Conservation (phyloP, 2,113 vertebrate species). For the Nibea coibor region DNA sequence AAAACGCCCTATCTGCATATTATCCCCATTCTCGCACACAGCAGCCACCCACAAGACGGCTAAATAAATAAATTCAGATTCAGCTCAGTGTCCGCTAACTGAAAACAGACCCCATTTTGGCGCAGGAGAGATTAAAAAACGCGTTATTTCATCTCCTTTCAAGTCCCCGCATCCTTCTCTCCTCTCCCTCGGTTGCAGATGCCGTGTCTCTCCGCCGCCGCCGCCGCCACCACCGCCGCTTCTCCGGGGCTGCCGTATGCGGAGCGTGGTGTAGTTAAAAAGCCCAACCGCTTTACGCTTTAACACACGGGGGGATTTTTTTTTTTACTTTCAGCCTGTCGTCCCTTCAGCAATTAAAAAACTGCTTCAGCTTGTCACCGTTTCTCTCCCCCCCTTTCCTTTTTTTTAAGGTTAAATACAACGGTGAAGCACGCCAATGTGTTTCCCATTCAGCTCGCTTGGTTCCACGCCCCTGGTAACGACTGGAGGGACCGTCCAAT, state of each 20-base stretch:
- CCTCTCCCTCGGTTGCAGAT: neutral
- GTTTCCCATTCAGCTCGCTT: constrained; percentile 67
- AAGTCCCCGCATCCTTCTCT: constrained; percentile 56
- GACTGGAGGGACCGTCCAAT: constrained; percentile 69
- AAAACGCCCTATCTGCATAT: constrained; percentile 64
- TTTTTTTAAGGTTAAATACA: constrained; percentile 6
- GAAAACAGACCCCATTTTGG: constrained; percentile 2
- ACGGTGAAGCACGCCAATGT: constrained; percentile 54
- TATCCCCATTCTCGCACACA: constrained; percentile 35
- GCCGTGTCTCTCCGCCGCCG: constrained; percentile 11
- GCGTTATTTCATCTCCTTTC: constrained; percentile 44
- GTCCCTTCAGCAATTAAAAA: constrained; percentile 16
- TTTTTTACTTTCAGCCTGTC: neutral
- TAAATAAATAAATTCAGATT: neutral
- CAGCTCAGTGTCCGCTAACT: neutral
- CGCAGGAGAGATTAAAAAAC: too few species aligned
- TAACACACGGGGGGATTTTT: neutral
- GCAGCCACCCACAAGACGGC: neutral
- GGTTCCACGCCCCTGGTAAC: constrained; percentile 80
- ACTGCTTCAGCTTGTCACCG: constrained; percentile 45
- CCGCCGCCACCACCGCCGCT: neutral
- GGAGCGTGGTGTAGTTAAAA: constrained; percentile 26
- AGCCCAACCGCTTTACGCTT: constrained; percentile 20
- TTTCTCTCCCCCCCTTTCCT: neutral
- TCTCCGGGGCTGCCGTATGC: constrained; percentile 10